Conservation (phyloP, 2,797 vertebrate species). For the Myotis myotis region DNA sequence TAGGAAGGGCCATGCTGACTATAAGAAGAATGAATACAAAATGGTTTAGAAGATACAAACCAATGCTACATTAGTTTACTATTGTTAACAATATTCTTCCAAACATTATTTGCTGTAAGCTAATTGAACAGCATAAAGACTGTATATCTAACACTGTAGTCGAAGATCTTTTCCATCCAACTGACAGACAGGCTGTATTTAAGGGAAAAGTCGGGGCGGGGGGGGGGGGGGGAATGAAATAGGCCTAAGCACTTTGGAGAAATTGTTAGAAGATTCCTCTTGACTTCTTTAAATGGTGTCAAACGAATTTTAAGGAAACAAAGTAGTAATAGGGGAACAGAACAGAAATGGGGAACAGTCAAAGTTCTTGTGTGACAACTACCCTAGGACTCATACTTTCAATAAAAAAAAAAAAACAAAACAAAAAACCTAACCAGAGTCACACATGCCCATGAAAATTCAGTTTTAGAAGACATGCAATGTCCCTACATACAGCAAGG, state of each 20-base stretch:
- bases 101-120: not conserved
- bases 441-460: not conserved
- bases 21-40: not conserved
- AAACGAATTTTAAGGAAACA: conserved; percentile 34
- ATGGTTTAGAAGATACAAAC: not conserved
- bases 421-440: not conserved
- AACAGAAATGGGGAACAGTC: not conserved
- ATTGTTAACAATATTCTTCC: not conserved
- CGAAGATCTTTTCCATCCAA: conserved; percentile 13
- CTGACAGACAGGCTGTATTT: not conserved
- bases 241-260: not conserved
- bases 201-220: not conserved
- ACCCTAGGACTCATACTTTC: conserved; percentile 17
- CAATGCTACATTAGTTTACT: not conserved
- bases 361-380: not conserved
- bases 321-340: not conserved
- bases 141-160: not conserved
- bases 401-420: not conserved
- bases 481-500: not conserved
- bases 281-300: not conserved
- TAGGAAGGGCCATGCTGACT: not conserved
- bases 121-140: not conserved
- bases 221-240: not conserved
- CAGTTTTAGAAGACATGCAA: not conserved
- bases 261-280: not conserved